Evolutionary conservation across 2,113 vertebrate species (phyloP).

Genomic region (Psettodes erumei): DNA sequence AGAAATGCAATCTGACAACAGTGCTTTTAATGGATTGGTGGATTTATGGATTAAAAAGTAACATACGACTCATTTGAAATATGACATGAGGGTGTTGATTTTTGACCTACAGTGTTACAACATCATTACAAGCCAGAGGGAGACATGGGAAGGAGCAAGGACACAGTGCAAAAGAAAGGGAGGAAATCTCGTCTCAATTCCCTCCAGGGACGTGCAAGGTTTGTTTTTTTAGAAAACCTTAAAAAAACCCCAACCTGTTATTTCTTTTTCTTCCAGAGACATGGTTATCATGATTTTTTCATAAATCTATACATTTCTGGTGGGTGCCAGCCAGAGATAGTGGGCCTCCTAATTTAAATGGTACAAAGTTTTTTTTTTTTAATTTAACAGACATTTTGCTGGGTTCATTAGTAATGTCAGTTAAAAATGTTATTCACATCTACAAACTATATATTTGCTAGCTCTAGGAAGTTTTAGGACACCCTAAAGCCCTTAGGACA

Average conservation of each 20-base stretch:
- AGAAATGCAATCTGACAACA: neutral
- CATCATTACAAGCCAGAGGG: slow-evolving; percentile 75
- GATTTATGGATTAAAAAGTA: neutral
- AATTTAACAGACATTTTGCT: too few species aligned
- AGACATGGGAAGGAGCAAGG: slow-evolving; percentile 85
- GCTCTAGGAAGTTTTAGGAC: neutral
- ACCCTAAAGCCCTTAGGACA: too few species aligned
- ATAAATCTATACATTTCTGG: neutral
- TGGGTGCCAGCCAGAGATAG: neutral
- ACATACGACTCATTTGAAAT: neutral
- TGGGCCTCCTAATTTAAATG: neutral
- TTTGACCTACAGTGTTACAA: slow-evolving; percentile 85
- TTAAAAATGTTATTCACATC: neutral
- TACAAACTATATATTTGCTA: neutral
- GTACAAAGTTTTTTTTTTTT: too few species aligned
- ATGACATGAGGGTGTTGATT: neutral
- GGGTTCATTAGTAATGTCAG: neutral
- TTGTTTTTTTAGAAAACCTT: too few species aligned
- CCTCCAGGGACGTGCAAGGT: slow-evolving; percentile 86
- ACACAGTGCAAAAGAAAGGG: slow-evolving; percentile 78
- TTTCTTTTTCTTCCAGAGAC: too few species aligned
- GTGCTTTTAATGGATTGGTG: neutral
- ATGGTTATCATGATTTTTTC: neutral
- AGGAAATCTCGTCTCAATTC: slow-evolving; percentile 87
- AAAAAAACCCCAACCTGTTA: too few species aligned